These are phyloP conservation scores for Zaprionus davidi DNA, from an alignment of 1,140 invertebrate species.

Conservation along the genomic window DNA sequence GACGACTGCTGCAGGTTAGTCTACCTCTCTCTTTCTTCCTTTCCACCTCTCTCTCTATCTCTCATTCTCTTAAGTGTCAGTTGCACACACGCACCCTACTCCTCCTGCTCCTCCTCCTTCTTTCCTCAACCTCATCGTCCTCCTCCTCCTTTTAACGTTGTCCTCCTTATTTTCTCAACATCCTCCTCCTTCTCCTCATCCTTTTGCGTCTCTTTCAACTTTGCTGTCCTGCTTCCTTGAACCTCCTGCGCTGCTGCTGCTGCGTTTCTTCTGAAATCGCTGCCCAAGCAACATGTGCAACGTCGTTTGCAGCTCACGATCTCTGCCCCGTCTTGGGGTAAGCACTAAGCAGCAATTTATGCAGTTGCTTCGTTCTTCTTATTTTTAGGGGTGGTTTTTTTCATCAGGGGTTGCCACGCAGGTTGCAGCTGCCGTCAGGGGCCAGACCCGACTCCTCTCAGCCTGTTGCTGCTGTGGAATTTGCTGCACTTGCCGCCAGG, in stretches of 20 bases:
- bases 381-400: slow-evolving; percentile 74
- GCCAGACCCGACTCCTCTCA: not conserved
- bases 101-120: not conserved
- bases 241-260: not conserved
- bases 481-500: slow-evolving; percentile 44
- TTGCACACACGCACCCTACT: slow-evolving; percentile 62
- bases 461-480: slow-evolving; percentile 46
- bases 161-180: not conserved
- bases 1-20: slow-evolving; percentile 47
- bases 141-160: not conserved
- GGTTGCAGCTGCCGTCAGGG: slow-evolving; percentile 63
- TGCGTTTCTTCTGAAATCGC: slow-evolving; percentile 67
- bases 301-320: slow-evolving; percentile 27
- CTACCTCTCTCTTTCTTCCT: slow-evolving; percentile 20
- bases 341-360: slow-evolving; percentile 59
- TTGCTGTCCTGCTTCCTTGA: slow-evolving; percentile 11
- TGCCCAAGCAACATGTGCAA: slow-evolving; percentile 73
- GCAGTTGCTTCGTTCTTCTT: slow-evolving; percentile 49
- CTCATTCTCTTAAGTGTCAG: slow-evolving; percentile 63
- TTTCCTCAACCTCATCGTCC: not conserved
- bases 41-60: slow-evolving; percentile 26
- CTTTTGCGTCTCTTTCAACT: not conserved
- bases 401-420: slow-evolving; percentile 56
- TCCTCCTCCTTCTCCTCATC: not conserved
- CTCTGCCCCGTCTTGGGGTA: slow-evolving; percentile 51